Evolutionary conservation across 2,888 invertebrate species (phyloP), one percentile per base, ranked within the genome.

Genomic region (Vannuccia rotundouncinata): DNA sequence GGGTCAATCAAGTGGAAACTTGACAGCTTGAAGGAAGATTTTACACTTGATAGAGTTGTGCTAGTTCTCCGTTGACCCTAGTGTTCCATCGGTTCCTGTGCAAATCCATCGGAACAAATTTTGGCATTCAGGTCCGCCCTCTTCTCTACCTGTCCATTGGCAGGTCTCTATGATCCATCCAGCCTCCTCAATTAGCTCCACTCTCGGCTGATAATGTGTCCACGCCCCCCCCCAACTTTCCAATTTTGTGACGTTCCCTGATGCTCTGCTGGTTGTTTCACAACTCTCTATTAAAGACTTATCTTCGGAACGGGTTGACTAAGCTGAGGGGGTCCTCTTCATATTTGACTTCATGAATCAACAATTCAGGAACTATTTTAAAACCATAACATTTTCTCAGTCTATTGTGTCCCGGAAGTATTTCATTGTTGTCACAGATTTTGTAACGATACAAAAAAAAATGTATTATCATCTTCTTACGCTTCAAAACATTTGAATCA

Each of bases 121-220:
- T 66, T 66, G 66, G 66, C 66, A 66, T 66, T 66, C 66, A n/a
- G 66, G 22, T 22, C 66, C 66, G 66, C 66, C 66, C 66, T 66
- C 25, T 66, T 22, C 25, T 22, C 2, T 66, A 22, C 25, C 22
- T 22, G 2, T 66, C 22, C 66, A n/a, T 66, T 22, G n/a, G 22
- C 66, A 13, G 5, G 10, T 13, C 66, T 22, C 5, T 13, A 5
- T 66, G 5, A 5, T 22, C 66, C 66, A 17, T 66, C 66, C 66
- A 22, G 22, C 66, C 66, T 66, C 66, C 66, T 13, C 66, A 66
- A 66, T 66, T 66, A 66, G 66, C 22, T 66, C 66, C 66, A 66
- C 66, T 66, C 66, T 66, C 10, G 10, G 22, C 13, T 5, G 66
- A 66, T 66, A 66, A 66, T 66, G 22, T 66, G 66, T 27, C 25